These are phyloP conservation scores for Denticeps clupeoides DNA, from an alignment of 2,797 vertebrate species.

Conservation along the genomic window DNA sequence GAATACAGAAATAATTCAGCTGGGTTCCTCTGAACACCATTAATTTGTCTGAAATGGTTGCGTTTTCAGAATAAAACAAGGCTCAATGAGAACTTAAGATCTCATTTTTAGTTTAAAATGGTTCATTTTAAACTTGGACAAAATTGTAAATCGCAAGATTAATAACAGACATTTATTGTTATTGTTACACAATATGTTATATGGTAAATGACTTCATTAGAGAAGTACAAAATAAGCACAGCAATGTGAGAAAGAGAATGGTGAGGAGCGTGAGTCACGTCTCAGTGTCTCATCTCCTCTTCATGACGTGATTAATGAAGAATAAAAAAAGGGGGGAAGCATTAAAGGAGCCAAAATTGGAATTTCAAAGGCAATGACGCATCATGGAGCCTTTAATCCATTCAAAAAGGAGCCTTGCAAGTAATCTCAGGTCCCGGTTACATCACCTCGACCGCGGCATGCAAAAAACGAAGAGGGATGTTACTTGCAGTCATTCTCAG, in stretches of 20 bases:
- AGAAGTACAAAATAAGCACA: too few species aligned
- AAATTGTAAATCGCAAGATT: too few species aligned
- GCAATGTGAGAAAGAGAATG: conserved; percentile 1
- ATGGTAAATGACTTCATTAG: too few species aligned
- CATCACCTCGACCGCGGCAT: conserved; percentile 42
- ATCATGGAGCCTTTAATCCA: conserved; percentile 45
- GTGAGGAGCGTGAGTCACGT: conserved; percentile 4
- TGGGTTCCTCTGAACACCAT: not conserved
- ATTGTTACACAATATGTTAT: too few species aligned
- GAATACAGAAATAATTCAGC: conserved; percentile 27
- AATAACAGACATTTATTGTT: too few species aligned
- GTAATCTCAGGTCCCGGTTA: conserved; percentile 35
- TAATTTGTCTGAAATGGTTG: too few species aligned
- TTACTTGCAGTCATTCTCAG: too few species aligned
- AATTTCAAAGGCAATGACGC: conserved; percentile 36
- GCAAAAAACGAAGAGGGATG: conserved; percentile 14
- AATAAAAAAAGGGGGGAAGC: conserved; percentile 19
- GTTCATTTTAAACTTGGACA: too few species aligned
- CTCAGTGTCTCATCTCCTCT: conserved; percentile 27
- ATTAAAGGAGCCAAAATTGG: conserved; percentile 19
- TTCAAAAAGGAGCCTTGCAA: conserved; percentile 33
- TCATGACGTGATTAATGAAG: conserved; percentile 34
- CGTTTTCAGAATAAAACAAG: too few species aligned
- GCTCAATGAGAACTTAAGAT: too few species aligned
- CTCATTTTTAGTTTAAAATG: too few species aligned